Percentiles rank a stretch among this genome's conserved stretches.
phyloP scores from a whole-genome alignment of 2,797 vertebrate species.

The Anguilla pacifica region DNA sequence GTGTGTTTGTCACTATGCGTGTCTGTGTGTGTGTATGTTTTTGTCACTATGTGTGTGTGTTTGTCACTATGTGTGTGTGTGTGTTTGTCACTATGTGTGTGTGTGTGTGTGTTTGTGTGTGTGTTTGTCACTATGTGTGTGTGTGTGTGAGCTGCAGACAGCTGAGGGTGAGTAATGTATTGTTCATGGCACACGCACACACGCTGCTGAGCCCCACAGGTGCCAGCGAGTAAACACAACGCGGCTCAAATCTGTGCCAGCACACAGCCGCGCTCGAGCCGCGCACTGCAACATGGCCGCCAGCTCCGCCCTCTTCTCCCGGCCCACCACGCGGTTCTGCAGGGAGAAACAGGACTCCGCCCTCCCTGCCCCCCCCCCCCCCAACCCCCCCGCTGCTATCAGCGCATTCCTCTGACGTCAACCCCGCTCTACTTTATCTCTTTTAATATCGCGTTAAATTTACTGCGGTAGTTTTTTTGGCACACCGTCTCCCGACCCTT shows the following conservation, averaged over 20 bases:
- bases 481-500: not conserved
- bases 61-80: too few species aligned
- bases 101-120: too few species aligned
- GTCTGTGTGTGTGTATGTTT: too few species aligned
- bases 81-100: too few species aligned
- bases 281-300: too few species aligned
- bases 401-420: not conserved
- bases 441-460: not conserved
- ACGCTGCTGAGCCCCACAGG: not conserved
- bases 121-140: not conserved
- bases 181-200: not conserved
- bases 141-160: not conserved
- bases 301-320: not conserved
- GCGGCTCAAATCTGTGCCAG: too few species aligned
- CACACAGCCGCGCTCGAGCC: not conserved
- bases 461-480: not conserved
- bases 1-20: too few species aligned
- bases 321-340: too few species aligned
- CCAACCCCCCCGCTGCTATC: not conserved
- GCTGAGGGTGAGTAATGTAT: not conserved
- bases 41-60: too few species aligned
- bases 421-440: not conserved
- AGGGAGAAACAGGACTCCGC: not conserved
- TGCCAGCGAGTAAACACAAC: too few species aligned
- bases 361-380: too few species aligned